Conservation (phyloP, 2,888 invertebrate genomes). For the Trachelus iudaicus region DNA sequence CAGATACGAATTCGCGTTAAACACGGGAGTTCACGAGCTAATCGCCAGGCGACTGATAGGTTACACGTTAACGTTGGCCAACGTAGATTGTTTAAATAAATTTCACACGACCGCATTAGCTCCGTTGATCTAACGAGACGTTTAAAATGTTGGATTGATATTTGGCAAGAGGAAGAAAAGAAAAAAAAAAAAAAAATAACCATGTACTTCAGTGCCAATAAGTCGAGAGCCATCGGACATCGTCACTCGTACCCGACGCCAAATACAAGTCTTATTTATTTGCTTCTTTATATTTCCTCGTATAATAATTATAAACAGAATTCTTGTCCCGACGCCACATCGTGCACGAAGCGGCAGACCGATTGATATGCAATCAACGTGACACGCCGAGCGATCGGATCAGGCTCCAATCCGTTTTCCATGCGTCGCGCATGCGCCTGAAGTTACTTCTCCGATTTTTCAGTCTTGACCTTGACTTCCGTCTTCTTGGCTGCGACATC, state of each 20-base stretch:
- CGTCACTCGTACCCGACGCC: background rate
- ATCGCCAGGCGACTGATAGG: background rate
- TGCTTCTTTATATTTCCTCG: background rate
- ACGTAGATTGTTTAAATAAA: background rate
- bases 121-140: background rate
- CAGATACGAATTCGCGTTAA: background rate
- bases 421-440: background rate
- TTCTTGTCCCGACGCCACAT: background rate
- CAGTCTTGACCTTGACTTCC: constrained; percentile 47
- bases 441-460: constrained; percentile 47
- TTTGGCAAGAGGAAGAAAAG: background rate
- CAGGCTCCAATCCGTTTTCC: background rate
- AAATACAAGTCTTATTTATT: background rate
- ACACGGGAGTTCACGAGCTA: background rate
- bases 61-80: background rate
- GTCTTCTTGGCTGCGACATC: constrained; percentile 59
- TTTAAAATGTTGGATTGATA: background rate
- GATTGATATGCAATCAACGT: background rate
- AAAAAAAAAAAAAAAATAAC: too few species aligned
- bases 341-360: background rate
- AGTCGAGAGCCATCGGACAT: background rate
- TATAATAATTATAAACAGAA: background rate
- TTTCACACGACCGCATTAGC: background rate
- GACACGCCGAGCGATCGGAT: background rate
- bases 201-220: background rate